A percentile compares a stretch with the other conserved stretches of the same genome.
Conservation (phyloP, 2,113 vertebrate genomes). For the Ophiodon elongatus region DNA sequence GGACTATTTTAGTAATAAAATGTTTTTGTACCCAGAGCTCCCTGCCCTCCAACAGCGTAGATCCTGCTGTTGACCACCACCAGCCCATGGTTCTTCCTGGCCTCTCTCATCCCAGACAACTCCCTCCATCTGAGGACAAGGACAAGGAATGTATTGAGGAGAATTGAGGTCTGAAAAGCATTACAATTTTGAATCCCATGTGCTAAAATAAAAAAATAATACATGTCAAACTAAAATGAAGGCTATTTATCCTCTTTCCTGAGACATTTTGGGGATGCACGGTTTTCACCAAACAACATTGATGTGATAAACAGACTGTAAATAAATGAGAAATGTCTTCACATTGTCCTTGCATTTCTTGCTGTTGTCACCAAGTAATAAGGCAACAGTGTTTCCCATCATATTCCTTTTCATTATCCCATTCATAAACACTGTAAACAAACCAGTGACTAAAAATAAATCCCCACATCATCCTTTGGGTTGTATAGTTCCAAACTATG, state of each 20-base stretch:
- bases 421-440: neutral
- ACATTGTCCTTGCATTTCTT: neutral
- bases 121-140: conserved; percentile 91
- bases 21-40: conserved; percentile 87
- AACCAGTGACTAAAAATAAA: neutral
- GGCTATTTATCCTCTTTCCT: neutral
- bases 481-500: neutral
- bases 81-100: conserved; percentile 96
- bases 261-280: neutral
- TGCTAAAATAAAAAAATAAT: neutral
- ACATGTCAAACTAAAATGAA: neutral
- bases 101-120: conserved; percentile 94
- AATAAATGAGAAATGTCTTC: neutral
- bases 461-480: neutral
- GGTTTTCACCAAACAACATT: neutral
- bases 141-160: neutral
- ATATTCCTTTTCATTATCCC: neutral
- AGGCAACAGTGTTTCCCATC: neutral
- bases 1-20: neutral
- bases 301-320: neutral
- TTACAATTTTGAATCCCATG: neutral
- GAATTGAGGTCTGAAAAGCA: neutral
- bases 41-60: conserved; percentile 97
- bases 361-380: neutral
- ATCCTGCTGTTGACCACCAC: conserved; percentile 96